Base-by-base conservation (phyloP, 2,888 invertebrate species). In the Caenorhabditis sp. region DNA sequence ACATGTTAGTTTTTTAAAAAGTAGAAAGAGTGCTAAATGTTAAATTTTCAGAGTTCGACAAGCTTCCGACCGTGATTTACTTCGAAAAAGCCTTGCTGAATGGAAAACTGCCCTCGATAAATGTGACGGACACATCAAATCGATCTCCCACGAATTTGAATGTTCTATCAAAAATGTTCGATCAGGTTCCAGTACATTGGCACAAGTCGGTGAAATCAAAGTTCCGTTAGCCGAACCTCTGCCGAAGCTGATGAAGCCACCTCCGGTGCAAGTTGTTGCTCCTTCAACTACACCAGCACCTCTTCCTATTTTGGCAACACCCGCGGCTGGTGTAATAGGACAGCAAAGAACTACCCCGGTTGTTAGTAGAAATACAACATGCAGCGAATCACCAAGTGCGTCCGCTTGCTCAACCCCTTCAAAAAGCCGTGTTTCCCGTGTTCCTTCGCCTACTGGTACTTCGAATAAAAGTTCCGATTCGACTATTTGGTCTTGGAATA, bases 261-360 rank as follows among this genome's bases (percentile, higher is more conserved):
- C 78, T 31, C 81, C 81, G 26, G 79, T 81, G 19, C 81, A 81
- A 54, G 69, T 77, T 1, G 78, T 79, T 17, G 77, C 77, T 37
- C 79, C 81, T n/a, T 76, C 76, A 1, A 51, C 73, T 12, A 50
- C 67, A 4, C 67, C 66, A 24, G 65, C 69, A 36, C 69, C 69
- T 6, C 62, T 76, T 8, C 67, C 67, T 27, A 66, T 74, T 27
- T 17, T 62, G 19, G 54, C 58, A 10, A 59, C 71, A 10, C 77
- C 81, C 10, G 74, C 75, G 3, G 69, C 62, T 17, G 74, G 74
- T 8, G 74, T 81, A 12, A 81, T 81, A 17, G 81, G 81, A 12
- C 81, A 81, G 62, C 79, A 66, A 37, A 62, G 62, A 27, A 14
- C 57, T 50, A 64, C 62, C 26, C 60, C 67, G n/a, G 50, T 61